phyloP scores from a whole-genome alignment of 2,888 invertebrate genomes.

The Dascillus cervinus region DNA sequence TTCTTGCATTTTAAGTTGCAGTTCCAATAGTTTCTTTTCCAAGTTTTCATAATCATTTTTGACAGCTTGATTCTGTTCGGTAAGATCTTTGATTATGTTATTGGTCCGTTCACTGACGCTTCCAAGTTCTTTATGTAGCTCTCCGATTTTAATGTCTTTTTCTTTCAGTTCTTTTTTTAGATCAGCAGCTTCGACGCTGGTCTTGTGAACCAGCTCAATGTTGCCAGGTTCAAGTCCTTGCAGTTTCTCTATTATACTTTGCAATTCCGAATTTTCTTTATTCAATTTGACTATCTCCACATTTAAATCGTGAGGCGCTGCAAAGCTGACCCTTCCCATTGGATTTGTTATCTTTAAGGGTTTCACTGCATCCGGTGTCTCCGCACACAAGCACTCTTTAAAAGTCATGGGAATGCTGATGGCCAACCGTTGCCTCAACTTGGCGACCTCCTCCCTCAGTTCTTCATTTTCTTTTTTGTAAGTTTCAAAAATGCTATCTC shows the following conservation, averaged over 20 bases:
- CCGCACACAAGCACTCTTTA: too few relatives aligned
- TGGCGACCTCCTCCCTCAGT: slow-evolving; percentile 1
- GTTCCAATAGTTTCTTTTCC: too few relatives aligned
- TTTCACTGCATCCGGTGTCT: too few relatives aligned
- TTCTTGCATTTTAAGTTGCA: too few relatives aligned
- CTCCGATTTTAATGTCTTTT: background rate
- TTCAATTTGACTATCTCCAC: background rate
- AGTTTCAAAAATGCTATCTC: background rate
- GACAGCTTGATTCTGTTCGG: background rate
- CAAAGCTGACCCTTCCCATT: slow-evolving; percentile 1
- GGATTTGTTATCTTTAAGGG: too few relatives aligned
- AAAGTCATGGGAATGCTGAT: too few relatives aligned
- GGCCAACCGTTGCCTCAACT: background rate
- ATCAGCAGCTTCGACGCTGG: background rate
- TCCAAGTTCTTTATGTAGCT: too few relatives aligned
- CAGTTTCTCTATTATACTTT: background rate
- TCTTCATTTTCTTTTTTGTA: slow-evolving; percentile 6
- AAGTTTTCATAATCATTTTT: slow-evolving; percentile 5
- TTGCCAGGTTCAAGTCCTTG: background rate
- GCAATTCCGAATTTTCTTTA: background rate
- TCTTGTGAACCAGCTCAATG: background rate
- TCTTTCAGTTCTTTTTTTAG: background rate
- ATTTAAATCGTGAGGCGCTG: background rate
- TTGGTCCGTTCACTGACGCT: too few relatives aligned
- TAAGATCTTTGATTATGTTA: slow-evolving; percentile 1